These are phyloP conservation scores for Nannoperca australis DNA, from an alignment of 2,797 vertebrate species.

Conservation along the genomic window DNA sequence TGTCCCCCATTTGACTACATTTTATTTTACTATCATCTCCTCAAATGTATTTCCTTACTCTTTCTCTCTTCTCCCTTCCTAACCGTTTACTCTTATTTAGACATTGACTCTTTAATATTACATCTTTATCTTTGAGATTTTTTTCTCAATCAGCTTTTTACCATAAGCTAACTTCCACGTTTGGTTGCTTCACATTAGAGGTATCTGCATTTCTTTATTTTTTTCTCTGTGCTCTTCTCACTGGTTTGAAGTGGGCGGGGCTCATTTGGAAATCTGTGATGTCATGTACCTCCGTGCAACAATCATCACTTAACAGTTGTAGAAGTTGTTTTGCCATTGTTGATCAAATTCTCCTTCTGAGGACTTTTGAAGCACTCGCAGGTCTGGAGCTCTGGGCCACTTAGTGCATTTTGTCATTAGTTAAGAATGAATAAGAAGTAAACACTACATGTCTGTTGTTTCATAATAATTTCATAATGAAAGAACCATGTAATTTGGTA, in stretches of 20 bases:
- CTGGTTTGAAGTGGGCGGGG: background rate
- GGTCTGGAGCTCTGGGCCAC: background rate
- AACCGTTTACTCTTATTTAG: background rate
- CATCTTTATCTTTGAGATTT: too few species aligned
- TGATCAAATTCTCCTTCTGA: too few species aligned
- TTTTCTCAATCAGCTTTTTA: too few species aligned
- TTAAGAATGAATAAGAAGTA: background rate
- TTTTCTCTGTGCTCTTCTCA: background rate
- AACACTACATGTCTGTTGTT: background rate
- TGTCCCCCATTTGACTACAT: background rate
- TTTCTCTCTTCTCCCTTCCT: background rate
- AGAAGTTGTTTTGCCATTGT: too few species aligned
- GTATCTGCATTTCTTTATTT: background rate
- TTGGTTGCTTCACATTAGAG: background rate
- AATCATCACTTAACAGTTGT: background rate
- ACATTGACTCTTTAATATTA: too few species aligned
- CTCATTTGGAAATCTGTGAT: too few species aligned
- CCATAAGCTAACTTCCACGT: too few species aligned
- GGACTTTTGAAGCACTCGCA: too few species aligned
- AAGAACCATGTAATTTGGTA: too few species aligned
- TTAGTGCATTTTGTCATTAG: background rate
- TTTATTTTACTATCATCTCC: slow-evolving; percentile 6
- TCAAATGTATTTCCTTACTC: background rate
- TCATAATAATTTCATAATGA: background rate
- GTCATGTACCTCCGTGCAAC: background rate